Conservation (phyloP, 2,888 invertebrate species). For the Helobdella robusta region DNA sequence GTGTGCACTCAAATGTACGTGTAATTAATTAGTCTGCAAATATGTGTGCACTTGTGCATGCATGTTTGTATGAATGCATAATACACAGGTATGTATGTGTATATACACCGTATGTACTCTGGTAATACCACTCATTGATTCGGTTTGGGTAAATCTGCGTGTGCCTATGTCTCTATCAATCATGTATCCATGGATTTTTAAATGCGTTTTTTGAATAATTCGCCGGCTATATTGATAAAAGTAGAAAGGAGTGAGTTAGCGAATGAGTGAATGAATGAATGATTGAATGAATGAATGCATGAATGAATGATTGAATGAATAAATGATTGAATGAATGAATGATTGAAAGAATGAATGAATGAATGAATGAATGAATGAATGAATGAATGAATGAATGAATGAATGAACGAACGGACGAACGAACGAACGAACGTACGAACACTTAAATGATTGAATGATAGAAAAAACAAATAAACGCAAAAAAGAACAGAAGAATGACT, state of each 20-base stretch:
- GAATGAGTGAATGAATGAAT: too few relatives aligned
- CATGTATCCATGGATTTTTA: too few relatives aligned
- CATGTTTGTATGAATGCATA: neutral
- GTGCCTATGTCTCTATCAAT: too few relatives aligned
- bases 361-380: constrained; percentile 4
- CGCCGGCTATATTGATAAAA: too few relatives aligned
- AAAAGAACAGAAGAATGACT: constrained; percentile 4
- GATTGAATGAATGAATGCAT: neutral
- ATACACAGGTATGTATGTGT: too few relatives aligned
- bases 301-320: neutral
- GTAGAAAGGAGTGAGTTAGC: too few relatives aligned
- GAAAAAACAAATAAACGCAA: neutral
- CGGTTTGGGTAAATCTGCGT: too few relatives aligned
- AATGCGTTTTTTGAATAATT: too few relatives aligned
- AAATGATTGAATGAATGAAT: neutral
- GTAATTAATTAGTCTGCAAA: too few relatives aligned
- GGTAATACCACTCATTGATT: too few relatives aligned
- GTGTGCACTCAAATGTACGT: neutral
- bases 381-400: neutral
- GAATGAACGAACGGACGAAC: neutral
- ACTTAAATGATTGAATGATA: neutral
- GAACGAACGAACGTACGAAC: neutral
- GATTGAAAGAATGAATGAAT: neutral
- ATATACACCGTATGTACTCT: neutral
- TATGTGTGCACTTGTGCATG: neutral